These are phyloP conservation scores for Gari tellinella DNA, from an alignment of 2,888 invertebrate genomes.

Conservation along the genomic window DNA sequence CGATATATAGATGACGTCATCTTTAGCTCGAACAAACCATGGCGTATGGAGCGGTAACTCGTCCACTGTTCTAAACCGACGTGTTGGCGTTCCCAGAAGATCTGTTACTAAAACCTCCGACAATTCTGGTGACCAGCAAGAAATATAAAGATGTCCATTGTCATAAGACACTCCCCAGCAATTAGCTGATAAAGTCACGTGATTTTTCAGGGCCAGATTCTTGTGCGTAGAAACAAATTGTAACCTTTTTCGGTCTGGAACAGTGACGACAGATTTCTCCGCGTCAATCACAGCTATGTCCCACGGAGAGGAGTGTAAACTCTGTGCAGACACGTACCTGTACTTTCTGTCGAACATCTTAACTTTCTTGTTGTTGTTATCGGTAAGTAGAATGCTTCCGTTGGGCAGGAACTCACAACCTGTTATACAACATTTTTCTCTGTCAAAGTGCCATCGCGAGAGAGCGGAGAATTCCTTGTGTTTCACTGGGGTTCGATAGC, in stretches of 20 bases:
- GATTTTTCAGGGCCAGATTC: constrained; percentile 34
- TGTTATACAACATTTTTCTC: constrained; percentile 51
- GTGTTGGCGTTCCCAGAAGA: constrained; percentile 23
- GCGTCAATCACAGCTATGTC: constrained; percentile 42
- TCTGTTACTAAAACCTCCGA: constrained; percentile 47
- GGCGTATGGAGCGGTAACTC: constrained; percentile 47
- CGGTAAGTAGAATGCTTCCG: constrained; percentile 41
- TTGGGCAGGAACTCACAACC: constrained; percentile 54
- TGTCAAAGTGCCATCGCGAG: constrained; percentile 53
- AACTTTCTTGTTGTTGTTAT: constrained; percentile 55
- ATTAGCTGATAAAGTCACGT: constrained; percentile 33
- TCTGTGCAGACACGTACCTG: constrained; percentile 43
- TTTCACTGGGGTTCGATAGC: constrained; percentile 31
- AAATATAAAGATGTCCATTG: constrained; percentile 32
- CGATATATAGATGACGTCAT: constrained; percentile 46
- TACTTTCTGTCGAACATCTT: constrained; percentile 55
- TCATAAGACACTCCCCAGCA: constrained; percentile 53
- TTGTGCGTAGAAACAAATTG: constrained; percentile 42
- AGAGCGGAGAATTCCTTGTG: constrained; percentile 44
- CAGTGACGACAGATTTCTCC: constrained; percentile 34
- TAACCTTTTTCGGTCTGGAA: constrained; percentile 51
- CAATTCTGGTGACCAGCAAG: constrained; percentile 51
- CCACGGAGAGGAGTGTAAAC: constrained; percentile 47
- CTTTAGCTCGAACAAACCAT: constrained; percentile 38
- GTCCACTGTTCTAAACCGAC: constrained; percentile 25